Conservation (phyloP, 2,888 invertebrate genomes). For the Nasonovia ribisnigri region DNA sequence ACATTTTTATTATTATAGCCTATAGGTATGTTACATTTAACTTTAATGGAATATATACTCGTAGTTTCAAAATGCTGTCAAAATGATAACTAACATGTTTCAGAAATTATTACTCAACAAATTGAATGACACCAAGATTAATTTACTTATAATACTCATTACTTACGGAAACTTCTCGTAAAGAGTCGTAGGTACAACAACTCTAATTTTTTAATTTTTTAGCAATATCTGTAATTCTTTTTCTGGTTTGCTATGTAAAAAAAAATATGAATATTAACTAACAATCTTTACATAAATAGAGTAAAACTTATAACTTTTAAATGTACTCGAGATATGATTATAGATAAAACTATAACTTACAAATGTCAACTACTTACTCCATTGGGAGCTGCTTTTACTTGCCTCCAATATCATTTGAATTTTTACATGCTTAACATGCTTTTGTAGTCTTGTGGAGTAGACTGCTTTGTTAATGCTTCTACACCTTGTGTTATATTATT, state of each 20-base stretch:
- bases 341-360: background rate
- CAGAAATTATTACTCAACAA: background rate
- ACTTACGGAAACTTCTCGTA: conserved; percentile 84
- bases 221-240: conserved; percentile 91
- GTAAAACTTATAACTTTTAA: background rate
- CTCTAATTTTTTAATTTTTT: conserved; percentile 89
- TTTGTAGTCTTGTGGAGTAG: conserved; percentile 86
- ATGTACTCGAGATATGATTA: background rate
- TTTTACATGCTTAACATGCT: conserved; percentile 80
- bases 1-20: too few relatives aligned
- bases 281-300: background rate
- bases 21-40: background rate
- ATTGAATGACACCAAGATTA: background rate
- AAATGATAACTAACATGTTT: background rate
- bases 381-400: conserved; percentile 79
- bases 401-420: conserved; percentile 85
- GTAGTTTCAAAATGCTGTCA: too few relatives aligned
- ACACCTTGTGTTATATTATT: conserved; percentile 44
- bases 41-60: background rate
- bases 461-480: conserved; percentile 74
- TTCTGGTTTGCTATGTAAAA: conserved; percentile 85
- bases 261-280: conserved; percentile 56
- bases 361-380: conserved; percentile 75
- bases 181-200: conserved; percentile 86
- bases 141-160: background rate